Conservation (phyloP, 1,140 invertebrate species). For the Nasonia longicornis region DNA sequence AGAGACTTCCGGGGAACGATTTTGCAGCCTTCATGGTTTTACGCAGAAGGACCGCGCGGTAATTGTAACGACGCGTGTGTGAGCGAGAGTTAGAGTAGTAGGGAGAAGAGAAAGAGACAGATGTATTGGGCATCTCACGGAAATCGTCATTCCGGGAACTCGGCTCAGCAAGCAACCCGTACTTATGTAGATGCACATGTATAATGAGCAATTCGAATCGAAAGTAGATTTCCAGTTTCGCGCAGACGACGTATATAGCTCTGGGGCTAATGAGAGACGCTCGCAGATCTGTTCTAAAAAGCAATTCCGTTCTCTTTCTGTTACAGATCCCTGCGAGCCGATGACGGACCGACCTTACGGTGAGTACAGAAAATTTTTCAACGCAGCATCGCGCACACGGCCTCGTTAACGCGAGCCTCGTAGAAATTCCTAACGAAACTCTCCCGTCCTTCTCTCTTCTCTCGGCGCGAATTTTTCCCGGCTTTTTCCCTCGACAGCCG, state of each 20-base stretch:
- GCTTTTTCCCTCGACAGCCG: not conserved
- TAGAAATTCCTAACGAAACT: constrained; percentile 30
- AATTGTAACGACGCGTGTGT: not conserved
- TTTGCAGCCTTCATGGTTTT: not conserved
- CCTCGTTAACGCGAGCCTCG: not conserved
- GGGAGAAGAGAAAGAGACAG: not conserved
- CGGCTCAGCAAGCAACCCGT: not conserved
- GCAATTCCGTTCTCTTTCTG: constrained; percentile 49
- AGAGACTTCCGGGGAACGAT: constrained; percentile 13
- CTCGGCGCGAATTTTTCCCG: not conserved
- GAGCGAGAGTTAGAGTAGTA: too few species aligned
- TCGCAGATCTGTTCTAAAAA: constrained; percentile 9
- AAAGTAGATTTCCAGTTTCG: not conserved
- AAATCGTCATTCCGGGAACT: not conserved
- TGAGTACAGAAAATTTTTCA: constrained; percentile 52
- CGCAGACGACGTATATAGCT: not conserved
- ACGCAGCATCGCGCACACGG: not conserved
- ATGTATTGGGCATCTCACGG: not conserved
- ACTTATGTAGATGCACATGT: constrained; percentile 15
- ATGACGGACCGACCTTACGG: constrained; percentile 62
- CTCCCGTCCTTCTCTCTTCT: not conserved
- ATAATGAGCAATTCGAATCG: constrained; percentile 25
- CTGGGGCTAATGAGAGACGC: not conserved
- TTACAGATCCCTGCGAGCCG: constrained; percentile 63
- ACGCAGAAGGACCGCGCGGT: not conserved